phyloP scores from a whole-genome alignment of 2,113 vertebrate species.

The Spea bombifrons region DNA sequence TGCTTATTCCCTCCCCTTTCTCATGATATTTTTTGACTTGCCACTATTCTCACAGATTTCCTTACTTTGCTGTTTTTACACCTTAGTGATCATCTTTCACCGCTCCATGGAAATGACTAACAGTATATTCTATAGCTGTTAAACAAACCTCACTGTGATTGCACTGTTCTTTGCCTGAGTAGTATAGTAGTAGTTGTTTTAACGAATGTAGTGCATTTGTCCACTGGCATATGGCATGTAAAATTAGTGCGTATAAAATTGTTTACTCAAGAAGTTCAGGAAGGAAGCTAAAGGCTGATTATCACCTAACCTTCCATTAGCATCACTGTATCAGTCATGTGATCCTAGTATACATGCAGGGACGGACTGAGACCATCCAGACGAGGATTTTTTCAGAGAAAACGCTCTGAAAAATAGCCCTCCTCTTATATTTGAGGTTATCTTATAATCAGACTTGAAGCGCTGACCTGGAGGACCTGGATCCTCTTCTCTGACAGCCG shows the following conservation, averaged over 20 bases:
- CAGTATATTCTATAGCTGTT: not conserved
- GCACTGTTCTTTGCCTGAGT: slow-evolving; percentile 30
- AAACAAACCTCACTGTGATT: not conserved
- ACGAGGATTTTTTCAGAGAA: too few relatives aligned
- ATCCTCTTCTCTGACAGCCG: too few relatives aligned
- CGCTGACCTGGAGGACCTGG: too few relatives aligned
- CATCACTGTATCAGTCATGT: too few relatives aligned
- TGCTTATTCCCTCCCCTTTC: slow-evolving; percentile 39
- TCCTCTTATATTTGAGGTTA: too few relatives aligned
- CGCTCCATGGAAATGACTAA: accelerated
- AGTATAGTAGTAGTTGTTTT: slow-evolving; percentile 9
- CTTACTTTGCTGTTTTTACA: slow-evolving; percentile 3
- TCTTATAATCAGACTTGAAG: too few relatives aligned
- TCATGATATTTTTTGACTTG: slow-evolving; percentile 48
- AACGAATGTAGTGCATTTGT: not conserved
- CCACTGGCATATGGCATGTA: not conserved
- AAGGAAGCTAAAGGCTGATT: not conserved
- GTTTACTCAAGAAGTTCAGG: not conserved
- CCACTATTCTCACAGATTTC: slow-evolving; percentile 53
- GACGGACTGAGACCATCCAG: too few relatives aligned
- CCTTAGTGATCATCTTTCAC: slow-evolving; percentile 8
- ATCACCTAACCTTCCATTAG: not conserved
- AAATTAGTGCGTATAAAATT: not conserved
- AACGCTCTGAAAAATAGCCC: too few relatives aligned
- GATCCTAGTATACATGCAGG: too few relatives aligned